These are phyloP conservation scores for Sciaenops ocellatus DNA, from an alignment of 2,797 vertebrate genomes.

Conservation along the genomic window DNA sequence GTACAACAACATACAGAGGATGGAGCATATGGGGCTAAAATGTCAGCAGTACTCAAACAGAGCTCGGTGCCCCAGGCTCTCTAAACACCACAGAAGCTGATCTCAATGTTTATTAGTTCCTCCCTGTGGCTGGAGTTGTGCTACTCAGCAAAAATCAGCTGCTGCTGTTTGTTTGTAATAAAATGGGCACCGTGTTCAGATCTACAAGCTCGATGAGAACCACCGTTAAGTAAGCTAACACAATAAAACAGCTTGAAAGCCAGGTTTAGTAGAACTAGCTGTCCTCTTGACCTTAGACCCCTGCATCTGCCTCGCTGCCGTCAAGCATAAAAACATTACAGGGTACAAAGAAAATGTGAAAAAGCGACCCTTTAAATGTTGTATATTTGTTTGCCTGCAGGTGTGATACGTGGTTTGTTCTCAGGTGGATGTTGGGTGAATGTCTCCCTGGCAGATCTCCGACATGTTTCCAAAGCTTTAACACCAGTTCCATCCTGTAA, in stretches of 20 bases:
- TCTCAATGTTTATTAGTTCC: conserved; percentile 27
- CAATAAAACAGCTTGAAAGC: conserved; percentile 9
- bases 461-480: conserved; percentile 14
- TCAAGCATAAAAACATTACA: neutral
- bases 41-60: neutral
- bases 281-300: conserved; percentile 7
- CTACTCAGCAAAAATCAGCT: conserved; percentile 28
- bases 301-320: neutral
- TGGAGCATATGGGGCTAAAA: neutral
- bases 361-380: neutral
- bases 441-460: conserved; percentile 7
- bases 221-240: neutral
- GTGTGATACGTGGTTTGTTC: neutral
- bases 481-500: conserved; percentile 34
- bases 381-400: neutral
- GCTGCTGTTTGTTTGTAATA: conserved; percentile 19
- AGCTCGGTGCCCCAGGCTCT: neutral
- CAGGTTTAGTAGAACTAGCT: neutral
- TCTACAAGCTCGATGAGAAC: neutral
- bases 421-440: conserved; percentile 10
- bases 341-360: neutral
- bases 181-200: neutral
- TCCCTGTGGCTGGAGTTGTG: conserved; percentile 5
- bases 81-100: conserved; percentile 26
- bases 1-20: neutral